A percentile compares a stretch with the other conserved stretches of the same genome.
These are phyloP conservation scores for Tinea semifulvella DNA, from an alignment of 2,888 invertebrate species.

Conservation along the genomic window DNA sequence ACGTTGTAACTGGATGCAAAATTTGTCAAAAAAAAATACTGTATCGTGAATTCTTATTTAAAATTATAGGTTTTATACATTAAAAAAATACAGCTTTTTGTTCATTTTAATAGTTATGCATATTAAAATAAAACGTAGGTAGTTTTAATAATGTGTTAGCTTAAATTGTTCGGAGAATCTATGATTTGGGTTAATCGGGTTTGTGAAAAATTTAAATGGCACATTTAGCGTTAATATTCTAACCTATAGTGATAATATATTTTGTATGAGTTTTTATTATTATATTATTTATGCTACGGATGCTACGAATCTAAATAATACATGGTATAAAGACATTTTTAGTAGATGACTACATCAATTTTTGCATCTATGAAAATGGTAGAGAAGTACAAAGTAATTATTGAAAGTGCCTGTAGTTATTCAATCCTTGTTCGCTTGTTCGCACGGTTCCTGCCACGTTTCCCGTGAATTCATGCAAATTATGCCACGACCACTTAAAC, in stretches of 20 bases:
- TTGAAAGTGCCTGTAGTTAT: conserved; percentile 37
- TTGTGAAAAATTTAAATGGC: too few species aligned
- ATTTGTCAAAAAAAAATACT: neutral
- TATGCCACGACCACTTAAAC: conserved; percentile 11
- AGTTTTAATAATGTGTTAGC: neutral
- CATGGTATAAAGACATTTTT: too few species aligned
- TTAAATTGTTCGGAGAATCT: neutral
- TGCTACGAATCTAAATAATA: too few species aligned
- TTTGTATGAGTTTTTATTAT: too few species aligned
- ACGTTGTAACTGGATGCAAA: conserved; percentile 5
- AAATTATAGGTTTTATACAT: conserved; percentile 7
- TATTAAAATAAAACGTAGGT: too few species aligned
- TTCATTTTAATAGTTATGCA: neutral
- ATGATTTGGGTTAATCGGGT: too few species aligned
- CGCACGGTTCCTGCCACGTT: conserved; percentile 19
- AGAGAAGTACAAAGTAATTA: conserved; percentile 1
- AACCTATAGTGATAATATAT: too few species aligned
- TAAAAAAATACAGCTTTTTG: neutral
- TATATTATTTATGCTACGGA: too few species aligned
- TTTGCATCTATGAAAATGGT: too few species aligned
- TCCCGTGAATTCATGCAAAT: conserved; percentile 12
- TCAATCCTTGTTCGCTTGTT: conserved; percentile 46
- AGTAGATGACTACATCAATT: too few species aligned
- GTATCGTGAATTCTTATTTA: neutral
- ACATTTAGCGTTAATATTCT: too few species aligned